A percentile compares a stretch with the other conserved stretches of the same genome.
phyloP scores from a whole-genome alignment of 2,797 vertebrate species.

The Urocyon cinereoargenteus region DNA sequence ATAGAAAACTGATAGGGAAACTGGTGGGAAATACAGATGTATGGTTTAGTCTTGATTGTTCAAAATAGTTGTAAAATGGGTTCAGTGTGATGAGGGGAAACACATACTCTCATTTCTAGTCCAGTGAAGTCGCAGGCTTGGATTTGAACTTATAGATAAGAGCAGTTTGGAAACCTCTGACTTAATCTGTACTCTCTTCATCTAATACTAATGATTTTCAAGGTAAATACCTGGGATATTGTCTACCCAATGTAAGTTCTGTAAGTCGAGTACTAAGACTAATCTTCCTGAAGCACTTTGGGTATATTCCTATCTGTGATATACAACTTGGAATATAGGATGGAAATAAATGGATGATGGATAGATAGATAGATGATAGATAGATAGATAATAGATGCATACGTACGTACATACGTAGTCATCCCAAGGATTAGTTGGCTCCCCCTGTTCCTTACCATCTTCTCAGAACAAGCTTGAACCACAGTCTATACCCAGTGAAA shows the following conservation, averaged over 20 bases:
- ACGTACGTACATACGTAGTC: background rate
- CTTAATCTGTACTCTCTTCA: background rate
- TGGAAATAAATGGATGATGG: background rate
- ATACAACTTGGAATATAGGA: background rate
- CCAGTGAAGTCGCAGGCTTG: background rate
- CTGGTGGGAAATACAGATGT: background rate
- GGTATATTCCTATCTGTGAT: background rate
- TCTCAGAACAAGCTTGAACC: background rate
- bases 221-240: background rate
- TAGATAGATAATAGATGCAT: background rate
- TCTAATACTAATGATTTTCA: background rate
- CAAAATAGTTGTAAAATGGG: conserved; percentile 23
- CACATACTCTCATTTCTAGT: background rate
- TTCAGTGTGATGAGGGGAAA: background rate
- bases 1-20: background rate
- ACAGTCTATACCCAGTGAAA: background rate
- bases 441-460: background rate
- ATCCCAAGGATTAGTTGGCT: background rate
- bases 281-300: background rate
- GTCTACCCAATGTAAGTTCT: background rate
- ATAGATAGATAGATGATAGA: background rate
- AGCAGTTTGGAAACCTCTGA: background rate
- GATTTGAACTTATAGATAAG: background rate
- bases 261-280: background rate
- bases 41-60: background rate